phyloP scores from a whole-genome alignment of 2,797 vertebrate species.

The Pangasius macronema region DNA sequence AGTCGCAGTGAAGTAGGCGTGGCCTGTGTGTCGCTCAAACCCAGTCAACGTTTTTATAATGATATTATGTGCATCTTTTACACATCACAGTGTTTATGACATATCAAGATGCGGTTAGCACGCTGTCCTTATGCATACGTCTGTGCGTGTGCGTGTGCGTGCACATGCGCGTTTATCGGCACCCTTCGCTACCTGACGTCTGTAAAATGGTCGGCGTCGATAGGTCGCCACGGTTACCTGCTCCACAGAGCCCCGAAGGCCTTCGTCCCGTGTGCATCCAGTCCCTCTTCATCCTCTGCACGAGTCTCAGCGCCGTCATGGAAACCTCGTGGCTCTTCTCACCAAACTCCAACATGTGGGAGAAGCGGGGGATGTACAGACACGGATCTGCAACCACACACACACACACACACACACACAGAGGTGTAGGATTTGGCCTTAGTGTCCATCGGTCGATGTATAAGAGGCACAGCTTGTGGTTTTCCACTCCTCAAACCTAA shows the following conservation, averaged over 20 bases:
- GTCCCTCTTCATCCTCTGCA: slow-evolving; percentile 98
- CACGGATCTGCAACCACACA: slow-evolving; percentile 83
- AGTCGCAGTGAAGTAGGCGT: not conserved
- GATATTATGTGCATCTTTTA: not conserved
- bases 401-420: slow-evolving; percentile 7
- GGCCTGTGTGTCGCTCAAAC: not conserved
- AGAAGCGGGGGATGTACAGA: slow-evolving; percentile 94
- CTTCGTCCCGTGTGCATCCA: slow-evolving; percentile 98
- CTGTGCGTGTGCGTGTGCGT: too few relatives aligned
- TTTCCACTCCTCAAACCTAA: not conserved
- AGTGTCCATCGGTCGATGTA: not conserved
- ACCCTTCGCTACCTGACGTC: slow-evolving; percentile 31
- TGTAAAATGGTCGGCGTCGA: slow-evolving; percentile 43
- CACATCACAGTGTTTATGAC: not conserved
- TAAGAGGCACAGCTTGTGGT: not conserved
- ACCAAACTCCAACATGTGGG: slow-evolving; percentile 94
- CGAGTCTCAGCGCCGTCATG: slow-evolving; percentile 90
- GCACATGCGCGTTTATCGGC: not conserved
- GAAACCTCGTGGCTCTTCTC: slow-evolving; percentile 97
- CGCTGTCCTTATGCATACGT: too few relatives aligned
- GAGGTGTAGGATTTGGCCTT: not conserved
- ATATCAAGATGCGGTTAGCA: too few relatives aligned
- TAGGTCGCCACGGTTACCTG: slow-evolving; percentile 76
- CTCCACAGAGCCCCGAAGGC: slow-evolving; percentile 94
- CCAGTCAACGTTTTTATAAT: not conserved